Evolutionary conservation across 2,113 vertebrate species (phyloP), one percentile per base, ranked within the genome.

Genomic region (Calidris pygmaea): DNA sequence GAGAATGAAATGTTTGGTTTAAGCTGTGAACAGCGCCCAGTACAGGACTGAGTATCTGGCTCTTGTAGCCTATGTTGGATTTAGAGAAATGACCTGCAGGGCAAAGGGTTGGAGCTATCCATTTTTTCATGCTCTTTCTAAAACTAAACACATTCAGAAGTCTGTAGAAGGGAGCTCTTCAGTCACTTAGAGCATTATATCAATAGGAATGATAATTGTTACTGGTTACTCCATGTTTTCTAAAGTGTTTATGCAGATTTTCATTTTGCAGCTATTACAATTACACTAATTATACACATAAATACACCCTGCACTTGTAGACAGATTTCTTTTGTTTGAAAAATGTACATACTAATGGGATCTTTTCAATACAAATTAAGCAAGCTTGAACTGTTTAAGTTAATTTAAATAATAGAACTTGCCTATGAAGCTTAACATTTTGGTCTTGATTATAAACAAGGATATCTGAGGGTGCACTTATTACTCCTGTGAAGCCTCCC

Each of bases 361-460:
- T 91, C n/a, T 87, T 95, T 95, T 92, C 35, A 79, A 30, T 70
- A 89, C 62, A 89, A 87, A 93, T 91, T 84, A 94, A 90, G 39
- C 37, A 56, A 89, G 77, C 70, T 81, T 90, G 83, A 93, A 90
- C 52, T 89, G 65, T 90, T 87, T 62, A 58, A 76, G 45, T 76
- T 89, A 87, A 95, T 96, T 95, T 90, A 39, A 76, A 15, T 87
- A 90, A 93, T 72, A 93, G 90, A 92, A 19, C 23, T 95, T 87
- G 75, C n/a, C 62, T 89, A 24, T 72, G 86, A 89, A 92, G 62
- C 62, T 89, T 82, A 85, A 53, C 70, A 62, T 87, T 95, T 93
- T 89, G 43, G 56, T 87, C 48, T 85, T 94, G 79, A 58, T 66
- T 84, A 75, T 81, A 92, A 96, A 85, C 55, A 87, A 85, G 35